Evolutionary conservation across 2,888 invertebrate species (phyloP).

Genomic region (Nowickia ferox): DNA sequence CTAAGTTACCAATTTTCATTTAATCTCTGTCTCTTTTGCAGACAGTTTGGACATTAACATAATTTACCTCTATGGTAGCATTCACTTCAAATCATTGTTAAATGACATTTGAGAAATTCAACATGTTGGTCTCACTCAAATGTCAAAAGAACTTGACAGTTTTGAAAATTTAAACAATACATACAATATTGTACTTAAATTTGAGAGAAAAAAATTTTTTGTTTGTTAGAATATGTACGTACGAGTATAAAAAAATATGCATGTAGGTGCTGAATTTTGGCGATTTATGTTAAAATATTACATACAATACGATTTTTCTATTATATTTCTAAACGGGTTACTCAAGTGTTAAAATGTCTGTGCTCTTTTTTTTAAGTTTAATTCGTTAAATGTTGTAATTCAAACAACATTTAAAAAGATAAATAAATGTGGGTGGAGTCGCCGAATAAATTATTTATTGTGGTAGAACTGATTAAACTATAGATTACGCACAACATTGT

Average conservation of each 20-base stretch:
- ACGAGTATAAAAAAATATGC: neutral
- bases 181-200: constrained; percentile 32
- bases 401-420: constrained; percentile 30
- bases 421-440: constrained; percentile 65
- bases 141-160: constrained; percentile 49
- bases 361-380: neutral
- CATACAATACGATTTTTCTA: neutral
- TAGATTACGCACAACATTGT: constrained; percentile 29
- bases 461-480: constrained; percentile 12
- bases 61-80: constrained; percentile 41
- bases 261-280: constrained; percentile 34
- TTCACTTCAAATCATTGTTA: constrained; percentile 33
- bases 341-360: constrained; percentile 41
- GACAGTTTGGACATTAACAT: constrained; percentile 56
- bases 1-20: neutral
- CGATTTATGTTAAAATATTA: constrained; percentile 4
- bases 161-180: constrained; percentile 55
- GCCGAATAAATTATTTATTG: constrained; percentile 36
- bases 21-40: constrained; percentile 15
- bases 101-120: constrained; percentile 48
- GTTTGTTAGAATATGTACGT: neutral
- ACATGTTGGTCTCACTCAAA: constrained; percentile 48
- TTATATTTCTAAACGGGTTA: constrained; percentile 22
- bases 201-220: neutral
- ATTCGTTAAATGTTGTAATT: constrained; percentile 55